These are phyloP conservation scores for Eupithecia tripunctaria DNA, from an alignment of 2,888 invertebrate species.

Conservation along the genomic window DNA sequence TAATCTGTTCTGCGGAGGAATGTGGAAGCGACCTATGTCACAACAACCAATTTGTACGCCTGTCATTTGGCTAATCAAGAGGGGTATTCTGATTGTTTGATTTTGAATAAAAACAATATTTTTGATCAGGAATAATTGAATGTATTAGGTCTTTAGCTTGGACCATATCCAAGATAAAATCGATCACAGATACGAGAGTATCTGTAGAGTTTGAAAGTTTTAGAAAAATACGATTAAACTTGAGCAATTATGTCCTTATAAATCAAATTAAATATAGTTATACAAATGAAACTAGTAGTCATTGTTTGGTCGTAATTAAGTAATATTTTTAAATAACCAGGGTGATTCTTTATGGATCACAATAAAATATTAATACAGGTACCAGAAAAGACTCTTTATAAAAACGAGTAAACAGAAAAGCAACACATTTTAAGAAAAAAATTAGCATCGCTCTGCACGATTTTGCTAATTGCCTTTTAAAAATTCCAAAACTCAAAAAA, in stretches of 20 bases:
- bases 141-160: background rate
- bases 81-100: slow-evolving; percentile 20
- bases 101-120: background rate
- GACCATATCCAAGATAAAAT: background rate
- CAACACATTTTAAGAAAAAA: background rate
- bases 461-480: background rate
- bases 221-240: background rate
- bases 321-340: no score
- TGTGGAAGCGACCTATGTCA: slow-evolving; percentile 31
- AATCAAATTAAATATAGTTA: background rate
- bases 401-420: background rate
- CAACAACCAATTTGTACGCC: slow-evolving; percentile 25
- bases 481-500: slow-evolving; percentile 10
- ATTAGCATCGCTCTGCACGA: background rate
- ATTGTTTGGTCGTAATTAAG: no score
- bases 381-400: background rate
- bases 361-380: background rate
- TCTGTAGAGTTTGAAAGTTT: no score
- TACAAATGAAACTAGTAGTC: background rate
- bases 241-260: background rate
- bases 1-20: slow-evolving; percentile 24
- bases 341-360: no score
- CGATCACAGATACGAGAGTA: no score
- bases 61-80: slow-evolving; percentile 26
- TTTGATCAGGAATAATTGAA: background rate